These are phyloP conservation scores for Drosophila fuyamai DNA, from an alignment of 1,140 invertebrate species.

Conservation along the genomic window DNA sequence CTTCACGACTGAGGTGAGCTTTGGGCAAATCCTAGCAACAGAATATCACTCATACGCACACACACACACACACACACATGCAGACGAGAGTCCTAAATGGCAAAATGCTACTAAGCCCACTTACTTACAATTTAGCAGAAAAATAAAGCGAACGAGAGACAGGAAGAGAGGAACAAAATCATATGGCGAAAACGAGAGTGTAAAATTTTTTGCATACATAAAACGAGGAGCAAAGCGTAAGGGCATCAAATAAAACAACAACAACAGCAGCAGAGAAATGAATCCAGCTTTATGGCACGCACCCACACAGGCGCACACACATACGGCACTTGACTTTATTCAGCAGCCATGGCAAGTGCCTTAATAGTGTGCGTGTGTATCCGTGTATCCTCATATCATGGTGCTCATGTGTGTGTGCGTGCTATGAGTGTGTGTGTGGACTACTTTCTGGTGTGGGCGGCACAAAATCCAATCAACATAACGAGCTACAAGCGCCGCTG, in stretches of 20 bases:
- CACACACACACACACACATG: slow-evolving; percentile 22
- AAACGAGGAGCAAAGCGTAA: slow-evolving; percentile 57
- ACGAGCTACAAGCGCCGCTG: slow-evolving; percentile 80
- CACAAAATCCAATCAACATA: slow-evolving; percentile 84
- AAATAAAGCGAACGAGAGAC: slow-evolving; percentile 50
- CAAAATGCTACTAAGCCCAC: slow-evolving; percentile 81
- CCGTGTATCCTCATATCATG: slow-evolving; percentile 4
- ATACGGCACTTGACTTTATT: slow-evolving; percentile 81
- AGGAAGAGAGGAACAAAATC: slow-evolving; percentile 51
- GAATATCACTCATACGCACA: slow-evolving; percentile 50
- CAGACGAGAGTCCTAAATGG: slow-evolving; percentile 58
- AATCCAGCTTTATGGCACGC: slow-evolving; percentile 82
- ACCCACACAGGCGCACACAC: slow-evolving; percentile 32
- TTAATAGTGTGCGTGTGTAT: slow-evolving; percentile 72
- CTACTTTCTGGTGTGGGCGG: slow-evolving; percentile 77
- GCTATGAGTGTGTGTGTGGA: slow-evolving; percentile 49
- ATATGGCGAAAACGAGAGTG: slow-evolving; percentile 78
- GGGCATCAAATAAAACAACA: slow-evolving; percentile 56
- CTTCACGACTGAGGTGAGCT: slow-evolving; percentile 58
- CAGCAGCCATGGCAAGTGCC: slow-evolving; percentile 55
- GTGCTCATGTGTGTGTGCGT: slow-evolving; percentile 11
- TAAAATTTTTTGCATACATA: slow-evolving; percentile 79
- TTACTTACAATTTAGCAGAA: slow-evolving; percentile 80
- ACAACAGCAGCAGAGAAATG: slow-evolving; percentile 40
- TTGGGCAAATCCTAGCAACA: slow-evolving; percentile 73